Conservation (phyloP, 2,113 vertebrate species). For the Oncorhynchus mykiss region DNA sequence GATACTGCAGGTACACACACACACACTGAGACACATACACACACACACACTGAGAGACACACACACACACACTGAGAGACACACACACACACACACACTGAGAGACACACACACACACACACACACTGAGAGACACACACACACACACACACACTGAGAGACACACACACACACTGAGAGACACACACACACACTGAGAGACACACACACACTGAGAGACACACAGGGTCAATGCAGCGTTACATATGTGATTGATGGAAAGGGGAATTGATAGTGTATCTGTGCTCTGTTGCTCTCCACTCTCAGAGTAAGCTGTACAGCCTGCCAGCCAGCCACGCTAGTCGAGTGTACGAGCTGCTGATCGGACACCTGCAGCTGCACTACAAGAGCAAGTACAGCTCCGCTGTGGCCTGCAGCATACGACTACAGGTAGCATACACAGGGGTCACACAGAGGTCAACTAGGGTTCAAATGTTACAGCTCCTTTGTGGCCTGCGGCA, state of each 20-base stretch:
- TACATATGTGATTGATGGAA: neutral
- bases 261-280: neutral
- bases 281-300: conserved; percentile 6
- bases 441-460: neutral
- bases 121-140: too few species aligned
- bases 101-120: too few species aligned
- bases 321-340: conserved; percentile 87
- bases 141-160: too few species aligned
- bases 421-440: conserved; percentile 81
- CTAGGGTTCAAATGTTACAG: neutral
- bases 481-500: too few species aligned
- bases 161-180: too few species aligned
- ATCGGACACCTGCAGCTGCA: conserved; percentile 89
- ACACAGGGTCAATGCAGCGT: neutral
- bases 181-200: too few species aligned
- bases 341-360: conserved; percentile 87
- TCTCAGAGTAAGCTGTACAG: conserved; percentile 91
- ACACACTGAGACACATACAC: too few species aligned
- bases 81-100: too few species aligned
- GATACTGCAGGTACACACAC: conserved; percentile 85
- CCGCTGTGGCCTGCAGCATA: conserved; percentile 84
- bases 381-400: conserved; percentile 82
- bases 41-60: too few species aligned
- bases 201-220: too few species aligned
- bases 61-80: too few species aligned